Percentiles rank a stretch among this genome's conserved stretches.
Evolutionary conservation across 2,797 vertebrate genomes (phyloP).

Genomic region (Karalla daura): DNA sequence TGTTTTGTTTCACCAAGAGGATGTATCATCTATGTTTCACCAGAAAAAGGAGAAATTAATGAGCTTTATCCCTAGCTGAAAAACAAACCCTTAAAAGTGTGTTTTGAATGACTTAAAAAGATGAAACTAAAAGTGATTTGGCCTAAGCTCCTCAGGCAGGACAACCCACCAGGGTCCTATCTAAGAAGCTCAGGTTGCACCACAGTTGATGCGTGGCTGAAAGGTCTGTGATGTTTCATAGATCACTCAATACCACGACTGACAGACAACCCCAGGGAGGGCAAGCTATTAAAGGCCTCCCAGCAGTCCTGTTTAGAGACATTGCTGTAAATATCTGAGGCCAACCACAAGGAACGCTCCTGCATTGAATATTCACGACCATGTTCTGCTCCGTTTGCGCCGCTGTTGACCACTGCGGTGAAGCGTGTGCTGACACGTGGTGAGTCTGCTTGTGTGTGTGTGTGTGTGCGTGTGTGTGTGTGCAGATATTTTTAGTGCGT

Average conservation of each 20-base stretch:
- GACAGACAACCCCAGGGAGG: conserved; percentile 51
- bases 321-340: conserved; percentile 44
- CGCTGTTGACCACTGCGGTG: conserved; percentile 38
- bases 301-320: conserved; percentile 43
- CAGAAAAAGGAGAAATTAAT: background rate
- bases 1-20: too few species aligned
- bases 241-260: conserved; percentile 44
- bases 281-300: conserved; percentile 47
- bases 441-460: conserved; percentile 26
- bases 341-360: conserved; percentile 15
- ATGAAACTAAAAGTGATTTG: conserved; percentile 34
- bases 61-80: background rate
- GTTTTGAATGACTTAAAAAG: conserved; percentile 42
- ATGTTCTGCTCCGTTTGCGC: conserved; percentile 11
- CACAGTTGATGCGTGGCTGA: conserved; percentile 33
- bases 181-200: conserved; percentile 47
- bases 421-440: conserved; percentile 21
- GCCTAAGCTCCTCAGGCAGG: conserved; percentile 25
- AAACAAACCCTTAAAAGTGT: conserved; percentile 30
- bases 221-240: conserved; percentile 54
- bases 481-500: conserved; percentile 39
- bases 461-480: conserved; percentile 47
- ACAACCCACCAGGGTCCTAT: conserved; percentile 27
- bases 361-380: conserved; percentile 45
- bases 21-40: too few species aligned